These are phyloP conservation scores for Dryadula phaetusa DNA, from an alignment of 2,888 invertebrate species.

Conservation along the genomic window DNA sequence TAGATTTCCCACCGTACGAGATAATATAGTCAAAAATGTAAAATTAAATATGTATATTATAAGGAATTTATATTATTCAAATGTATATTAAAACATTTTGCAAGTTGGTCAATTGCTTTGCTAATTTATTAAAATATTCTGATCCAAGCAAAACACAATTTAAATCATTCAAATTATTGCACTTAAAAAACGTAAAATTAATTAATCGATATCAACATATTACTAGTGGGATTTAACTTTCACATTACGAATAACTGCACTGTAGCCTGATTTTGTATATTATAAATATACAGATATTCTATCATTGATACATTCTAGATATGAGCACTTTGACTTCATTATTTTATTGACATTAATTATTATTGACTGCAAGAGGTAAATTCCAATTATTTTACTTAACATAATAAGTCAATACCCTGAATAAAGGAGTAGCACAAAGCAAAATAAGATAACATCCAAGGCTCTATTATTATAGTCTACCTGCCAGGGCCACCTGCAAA, in stretches of 20 bases:
- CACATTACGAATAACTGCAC: slow-evolving; percentile 19
- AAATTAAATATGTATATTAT: not conserved
- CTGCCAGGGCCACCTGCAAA: slow-evolving; percentile 43
- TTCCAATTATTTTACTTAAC: not conserved
- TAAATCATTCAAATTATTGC: slow-evolving; percentile 3
- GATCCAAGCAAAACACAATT: not conserved
- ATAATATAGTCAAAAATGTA: not conserved
- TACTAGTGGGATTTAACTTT: slow-evolving; percentile 12
- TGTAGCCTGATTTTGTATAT: slow-evolving; percentile 17
- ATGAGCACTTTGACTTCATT: not conserved
- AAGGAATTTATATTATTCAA: not conserved
- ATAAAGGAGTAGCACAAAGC: slow-evolving; percentile 12
- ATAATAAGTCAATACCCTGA: slow-evolving; percentile 9
- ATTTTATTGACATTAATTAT: not conserved
- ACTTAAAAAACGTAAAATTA: slow-evolving; percentile 7
- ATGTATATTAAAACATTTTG: not conserved
- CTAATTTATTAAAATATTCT: not conserved
- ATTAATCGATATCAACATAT: slow-evolving; percentile 15
- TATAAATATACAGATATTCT: slow-evolving; percentile 6
- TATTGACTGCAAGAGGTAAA: not conserved
- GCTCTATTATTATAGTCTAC: slow-evolving; percentile 35
- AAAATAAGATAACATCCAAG: slow-evolving; percentile 33
- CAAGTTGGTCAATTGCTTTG: not conserved
- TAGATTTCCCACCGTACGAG: not conserved
- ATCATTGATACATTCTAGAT: not conserved